phyloP scores from a whole-genome alignment of 2,797 vertebrate genomes.

The Notolepis coatsorum region DNA sequence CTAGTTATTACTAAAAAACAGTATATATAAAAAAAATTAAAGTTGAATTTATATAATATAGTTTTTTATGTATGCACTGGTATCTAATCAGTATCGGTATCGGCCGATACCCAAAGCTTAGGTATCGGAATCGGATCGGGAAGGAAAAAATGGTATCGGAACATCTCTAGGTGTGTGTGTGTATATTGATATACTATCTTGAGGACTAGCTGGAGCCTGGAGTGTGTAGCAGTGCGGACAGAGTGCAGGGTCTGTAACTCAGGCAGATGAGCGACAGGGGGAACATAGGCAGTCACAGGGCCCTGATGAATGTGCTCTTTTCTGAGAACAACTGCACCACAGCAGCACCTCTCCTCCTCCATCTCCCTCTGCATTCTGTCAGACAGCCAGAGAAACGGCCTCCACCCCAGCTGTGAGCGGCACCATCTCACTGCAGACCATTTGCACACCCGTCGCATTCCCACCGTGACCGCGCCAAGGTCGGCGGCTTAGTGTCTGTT shows the following conservation, averaged over 20 bases:
- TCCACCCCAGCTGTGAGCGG: neutral
- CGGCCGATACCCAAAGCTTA: no score
- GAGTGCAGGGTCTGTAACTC: neutral
- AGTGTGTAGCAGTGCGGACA: neutral
- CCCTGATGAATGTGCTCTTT: constrained; percentile 8
- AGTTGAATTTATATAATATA: no score
- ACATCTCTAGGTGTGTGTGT: no score
- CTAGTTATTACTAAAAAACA: no score
- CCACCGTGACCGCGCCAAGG: neutral
- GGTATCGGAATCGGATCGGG: no score
- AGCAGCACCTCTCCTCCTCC: neutral
- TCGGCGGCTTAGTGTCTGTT: neutral
- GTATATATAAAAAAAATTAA: no score
- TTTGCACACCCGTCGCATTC: neutral
- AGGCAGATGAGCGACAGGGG: neutral
- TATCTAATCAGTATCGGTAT: no score
- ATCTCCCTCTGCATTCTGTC: neutral
- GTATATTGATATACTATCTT: no score
- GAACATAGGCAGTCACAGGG: neutral
- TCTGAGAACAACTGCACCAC: constrained; percentile 1
- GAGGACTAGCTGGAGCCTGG: no score
- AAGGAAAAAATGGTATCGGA: no score
- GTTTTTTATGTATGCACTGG: no score
- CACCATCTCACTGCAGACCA: neutral
- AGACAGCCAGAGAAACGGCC: neutral